These are phyloP conservation scores for Synergus gifuensis DNA, from an alignment of 2,888 invertebrate genomes.

Conservation along the genomic window DNA sequence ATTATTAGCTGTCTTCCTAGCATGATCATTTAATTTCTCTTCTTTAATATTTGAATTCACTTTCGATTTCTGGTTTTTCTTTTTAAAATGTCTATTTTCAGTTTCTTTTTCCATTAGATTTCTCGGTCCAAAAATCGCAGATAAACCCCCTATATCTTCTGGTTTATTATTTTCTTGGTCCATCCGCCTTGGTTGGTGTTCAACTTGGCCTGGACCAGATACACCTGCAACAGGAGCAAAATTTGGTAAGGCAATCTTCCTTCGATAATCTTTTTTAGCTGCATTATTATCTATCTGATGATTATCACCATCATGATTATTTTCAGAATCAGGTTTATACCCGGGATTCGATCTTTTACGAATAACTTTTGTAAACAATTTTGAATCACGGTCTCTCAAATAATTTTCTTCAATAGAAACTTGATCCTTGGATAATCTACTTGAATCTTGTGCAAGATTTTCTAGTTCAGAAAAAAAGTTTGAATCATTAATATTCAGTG, in stretches of 20 bases:
- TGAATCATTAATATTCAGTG: background rate
- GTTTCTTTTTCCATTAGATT: background rate
- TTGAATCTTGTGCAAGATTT: background rate
- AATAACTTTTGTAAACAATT: background rate
- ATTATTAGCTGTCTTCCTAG: background rate
- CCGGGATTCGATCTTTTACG: background rate
- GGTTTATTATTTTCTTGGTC: background rate
- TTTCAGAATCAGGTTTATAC: background rate
- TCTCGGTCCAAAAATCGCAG: background rate
- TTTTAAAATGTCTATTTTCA: too few relatives aligned
- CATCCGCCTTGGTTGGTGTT: background rate
- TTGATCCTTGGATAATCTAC: background rate
- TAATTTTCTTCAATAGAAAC: background rate
- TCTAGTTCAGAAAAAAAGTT: background rate
- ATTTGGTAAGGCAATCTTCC: background rate
- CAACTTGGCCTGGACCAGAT: background rate
- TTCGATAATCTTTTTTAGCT: background rate
- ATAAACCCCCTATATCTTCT: background rate
- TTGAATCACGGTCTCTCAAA: background rate
- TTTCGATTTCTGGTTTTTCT: background rate
- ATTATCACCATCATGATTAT: background rate
- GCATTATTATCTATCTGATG: background rate
- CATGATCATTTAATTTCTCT: background rate
- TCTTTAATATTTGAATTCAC: background rate
- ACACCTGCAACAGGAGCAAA: background rate